Conservation (phyloP, 2,797 vertebrate species). For the Macrochelys suwanniensis region DNA sequence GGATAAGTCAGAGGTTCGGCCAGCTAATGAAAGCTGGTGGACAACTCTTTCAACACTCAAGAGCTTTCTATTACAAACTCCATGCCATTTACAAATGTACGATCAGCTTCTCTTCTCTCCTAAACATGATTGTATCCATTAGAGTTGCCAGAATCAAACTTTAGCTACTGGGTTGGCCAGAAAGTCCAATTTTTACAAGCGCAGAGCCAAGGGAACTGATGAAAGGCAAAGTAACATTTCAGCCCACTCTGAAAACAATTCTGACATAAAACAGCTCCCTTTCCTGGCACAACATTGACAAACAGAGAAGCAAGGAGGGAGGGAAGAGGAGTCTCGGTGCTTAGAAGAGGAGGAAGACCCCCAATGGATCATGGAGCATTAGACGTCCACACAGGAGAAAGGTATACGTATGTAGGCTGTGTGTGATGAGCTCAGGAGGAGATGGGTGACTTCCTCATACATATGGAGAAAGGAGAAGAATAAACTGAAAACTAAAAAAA, state of each 20-base stretch:
- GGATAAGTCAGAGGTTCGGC: background rate
- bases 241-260: background rate
- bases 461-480: constrained; percentile 2
- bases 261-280: background rate
- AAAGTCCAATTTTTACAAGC: background rate
- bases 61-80: background rate
- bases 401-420: background rate
- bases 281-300: background rate
- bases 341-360: background rate
- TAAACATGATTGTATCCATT: background rate
- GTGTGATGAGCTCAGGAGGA: background rate
- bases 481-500: background rate
- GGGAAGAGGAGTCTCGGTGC: background rate
- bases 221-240: background rate
- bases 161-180: background rate
- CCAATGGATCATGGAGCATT: background rate
- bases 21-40: background rate
- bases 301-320: background rate
- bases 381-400: background rate
- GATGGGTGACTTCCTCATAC: background rate
- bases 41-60: background rate
- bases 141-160: background rate
- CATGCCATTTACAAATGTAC: background rate
- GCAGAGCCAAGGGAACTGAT: background rate
- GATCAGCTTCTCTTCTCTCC: background rate